Conservation (phyloP, 2,888 invertebrate genomes). For the Heteromyza rotundicornis region DNA sequence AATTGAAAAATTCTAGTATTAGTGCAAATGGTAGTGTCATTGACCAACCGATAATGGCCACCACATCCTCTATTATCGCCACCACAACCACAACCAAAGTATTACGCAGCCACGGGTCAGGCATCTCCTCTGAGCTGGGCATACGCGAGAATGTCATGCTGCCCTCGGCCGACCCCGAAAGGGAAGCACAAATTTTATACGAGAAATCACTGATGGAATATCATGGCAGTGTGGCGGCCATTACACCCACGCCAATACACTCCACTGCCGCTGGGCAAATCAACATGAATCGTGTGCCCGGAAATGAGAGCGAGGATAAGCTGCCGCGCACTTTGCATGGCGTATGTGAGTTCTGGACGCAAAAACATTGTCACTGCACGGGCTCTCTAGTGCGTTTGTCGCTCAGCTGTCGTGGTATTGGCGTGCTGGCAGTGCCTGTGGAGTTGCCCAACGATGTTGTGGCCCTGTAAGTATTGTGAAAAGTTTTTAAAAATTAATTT, state of each 20-base stretch:
- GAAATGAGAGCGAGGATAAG: conserved; percentile 25
- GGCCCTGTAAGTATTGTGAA: conserved; percentile 55
- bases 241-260: not conserved
- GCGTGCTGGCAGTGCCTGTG: conserved; percentile 56
- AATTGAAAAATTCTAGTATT: no score
- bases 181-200: conserved; percentile 60
- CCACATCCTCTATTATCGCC: conserved; percentile 27
- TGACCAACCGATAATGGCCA: conserved; percentile 28
- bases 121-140: conserved; percentile 26
- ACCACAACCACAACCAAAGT: conserved; percentile 16
- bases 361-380: conserved; percentile 57
- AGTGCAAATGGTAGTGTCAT: conserved; percentile 19
- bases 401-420: conserved; percentile 58
- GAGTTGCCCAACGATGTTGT: conserved; percentile 57
- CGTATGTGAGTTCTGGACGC: conserved; percentile 57
- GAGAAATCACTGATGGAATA: conserved; percentile 60
- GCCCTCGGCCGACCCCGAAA: conserved; percentile 58
- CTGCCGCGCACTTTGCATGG: conserved; percentile 45
- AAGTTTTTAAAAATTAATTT: not conserved
- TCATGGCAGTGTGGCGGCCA: conserved; percentile 39
- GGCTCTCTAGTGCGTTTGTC: conserved; percentile 54
- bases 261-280: conserved; percentile 11
- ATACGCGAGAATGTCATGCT: conserved; percentile 60
- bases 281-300: conserved; percentile 22
- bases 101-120: conserved; percentile 2